These are phyloP conservation scores for Rhagoletis zephyria DNA, from an alignment of 1,140 invertebrate species.

Conservation along the genomic window DNA sequence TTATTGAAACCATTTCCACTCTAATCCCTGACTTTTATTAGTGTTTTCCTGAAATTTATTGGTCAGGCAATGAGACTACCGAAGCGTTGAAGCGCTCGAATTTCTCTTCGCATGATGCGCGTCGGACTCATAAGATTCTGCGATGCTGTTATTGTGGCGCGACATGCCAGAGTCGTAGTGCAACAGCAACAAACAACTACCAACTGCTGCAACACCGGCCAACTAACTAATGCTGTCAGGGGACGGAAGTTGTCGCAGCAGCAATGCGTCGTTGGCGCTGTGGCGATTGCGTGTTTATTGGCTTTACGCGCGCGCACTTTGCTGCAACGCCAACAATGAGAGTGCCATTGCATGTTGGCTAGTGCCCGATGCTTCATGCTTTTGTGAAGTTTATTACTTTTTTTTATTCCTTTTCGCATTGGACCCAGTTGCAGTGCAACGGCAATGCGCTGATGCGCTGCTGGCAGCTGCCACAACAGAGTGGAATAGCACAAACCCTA, in stretches of 20 bases:
- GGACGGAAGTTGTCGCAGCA: slow-evolving; percentile 30
- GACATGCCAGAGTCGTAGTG: neutral
- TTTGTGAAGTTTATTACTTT: neutral
- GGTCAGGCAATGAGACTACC: slow-evolving; percentile 36
- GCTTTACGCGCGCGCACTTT: slow-evolving; percentile 9
- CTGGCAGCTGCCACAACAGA: slow-evolving; percentile 47
- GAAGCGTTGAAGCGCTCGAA: slow-evolving; percentile 16
- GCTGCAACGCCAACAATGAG: neutral
- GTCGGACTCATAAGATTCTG: neutral
- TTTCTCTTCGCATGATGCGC: neutral
- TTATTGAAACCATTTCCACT: slow-evolving; percentile 29
- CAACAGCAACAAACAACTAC: slow-evolving; percentile 7
- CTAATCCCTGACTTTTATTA: slow-evolving; percentile 40
- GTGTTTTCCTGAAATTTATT: slow-evolving; percentile 30
- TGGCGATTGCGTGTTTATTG: slow-evolving; percentile 40
- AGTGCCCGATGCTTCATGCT: neutral
- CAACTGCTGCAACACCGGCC: neutral
- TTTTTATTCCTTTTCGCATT: neutral
- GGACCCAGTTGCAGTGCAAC: neutral
- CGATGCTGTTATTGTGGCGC: neutral
- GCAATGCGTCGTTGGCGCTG: neutral
- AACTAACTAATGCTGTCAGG: slow-evolving; percentile 16
- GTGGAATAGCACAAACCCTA: neutral
- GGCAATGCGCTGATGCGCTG: slow-evolving; percentile 22
- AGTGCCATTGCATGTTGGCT: slow-evolving; percentile 35